Evolutionary conservation across 1,140 invertebrate genomes (phyloP), one percentile per base, ranked within the genome.

Genomic region (Harpegnathos saltator): DNA sequence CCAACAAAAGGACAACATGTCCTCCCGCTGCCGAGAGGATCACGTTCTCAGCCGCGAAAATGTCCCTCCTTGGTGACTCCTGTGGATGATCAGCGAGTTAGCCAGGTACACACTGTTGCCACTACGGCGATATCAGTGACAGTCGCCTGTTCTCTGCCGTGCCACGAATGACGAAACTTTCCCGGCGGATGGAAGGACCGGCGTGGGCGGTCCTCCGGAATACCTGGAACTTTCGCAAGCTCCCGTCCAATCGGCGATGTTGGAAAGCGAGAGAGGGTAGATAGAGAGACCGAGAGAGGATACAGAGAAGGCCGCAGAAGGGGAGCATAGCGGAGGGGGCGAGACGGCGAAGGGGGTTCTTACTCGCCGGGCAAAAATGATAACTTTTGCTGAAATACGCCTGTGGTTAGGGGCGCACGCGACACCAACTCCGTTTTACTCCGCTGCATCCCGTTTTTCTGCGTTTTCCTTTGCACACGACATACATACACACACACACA

Each of bases 151-250:
- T 74, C 58, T 72, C 58, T 72, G 54, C 59, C 44, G 52, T 73
- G 68, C 61, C 65, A 85, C 56, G 85, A 87, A 86, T 84, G 93
- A 91, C 92, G 90, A 93, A 93, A 93, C 92, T 93, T 93, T 89
- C 82, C 71, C 92, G 75, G 88, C 87, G 78, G n/a, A 81, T 85
- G 87, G 85, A 87, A 88, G 88, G 83, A 85, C 89, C 90, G 86
- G 72, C 77, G 90, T 92, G 90, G 92, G 92, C 91, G 91, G 89
- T 91, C 78, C 91, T 89, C 85, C 78, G 84, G 86, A 82, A 88
- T 92, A 93, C 91, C 92, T 93, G 91, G 88, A 91, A 93, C 90
- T 93, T 92, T 92, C 88, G 91, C 89, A 91, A 92, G 91, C 90
- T 92, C 89, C 78, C 90, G 89, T 85, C 93, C 93, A 93, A 93